Base-by-base conservation (phyloP, 2,888 invertebrate species). In the Amorpha juglandis region DNA sequence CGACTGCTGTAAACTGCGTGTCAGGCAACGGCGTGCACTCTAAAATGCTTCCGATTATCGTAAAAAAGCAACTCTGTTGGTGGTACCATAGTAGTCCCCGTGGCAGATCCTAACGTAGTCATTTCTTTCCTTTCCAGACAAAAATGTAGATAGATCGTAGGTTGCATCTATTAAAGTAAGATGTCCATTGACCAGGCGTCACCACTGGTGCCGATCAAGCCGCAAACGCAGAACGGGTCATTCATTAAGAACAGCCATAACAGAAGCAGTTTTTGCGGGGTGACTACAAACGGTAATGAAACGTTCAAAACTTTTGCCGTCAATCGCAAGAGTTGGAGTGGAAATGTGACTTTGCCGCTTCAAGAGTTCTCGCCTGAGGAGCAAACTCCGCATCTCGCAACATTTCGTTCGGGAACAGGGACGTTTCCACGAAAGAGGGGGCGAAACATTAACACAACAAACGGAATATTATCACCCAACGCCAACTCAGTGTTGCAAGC, bases 181-280 rank as follows among this genome's bases (percentile, higher is more conserved):
- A 93, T 94, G 94, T 93, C 94, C 81, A 88, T 93, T 86, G 93
- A 94, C 79, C 93, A 93, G 86, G 91, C 93, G 69, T 92, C 93
- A 66, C 93, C 94, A 74, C 77, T 93, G 78, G 93, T 94, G 83
- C 93, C 94, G 67, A 93, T 94, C 78, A 93, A 91, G 78, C 94
- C 93, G 63, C 94, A 93, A 84, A 88, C 93, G 73, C 90, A 93
- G 77, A 94, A 94, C 78, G 90, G 90, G 77, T 84, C 91, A 66
- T 93, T 94, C 72, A 91, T 93, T 78, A 94, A 94, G 82, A 94
- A 94, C 80, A 94, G 91, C 72, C 93, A 93, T 77, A 93, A 94
- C 69, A 82, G 94, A 67, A 94, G 94, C 84, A 94, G 94, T 75
- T 94, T 94, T 77, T 94, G 94, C 69, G 94, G 94, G 14, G 93